phyloP scores from a whole-genome alignment of 2,888 invertebrate genomes.

The Escarpia spicata region DNA sequence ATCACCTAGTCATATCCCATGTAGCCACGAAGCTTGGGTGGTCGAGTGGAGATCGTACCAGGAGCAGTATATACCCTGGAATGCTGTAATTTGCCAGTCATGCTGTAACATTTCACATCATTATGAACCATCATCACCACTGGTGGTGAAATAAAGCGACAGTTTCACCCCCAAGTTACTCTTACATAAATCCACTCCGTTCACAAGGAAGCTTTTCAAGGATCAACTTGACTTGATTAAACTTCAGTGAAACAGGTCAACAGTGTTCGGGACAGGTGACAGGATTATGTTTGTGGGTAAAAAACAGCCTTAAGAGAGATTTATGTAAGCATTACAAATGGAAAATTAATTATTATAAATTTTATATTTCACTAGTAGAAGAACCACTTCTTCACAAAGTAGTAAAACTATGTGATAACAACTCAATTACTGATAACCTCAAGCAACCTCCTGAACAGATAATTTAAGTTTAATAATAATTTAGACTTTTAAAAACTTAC shows the following conservation, averaged over 20 bases:
- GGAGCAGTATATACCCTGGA: not conserved
- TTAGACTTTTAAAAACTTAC: not conserved
- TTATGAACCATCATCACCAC: not conserved
- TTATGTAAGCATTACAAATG: not conserved
- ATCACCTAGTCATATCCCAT: not conserved
- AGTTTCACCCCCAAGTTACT: slow-evolving; percentile 1
- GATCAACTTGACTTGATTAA: not conserved
- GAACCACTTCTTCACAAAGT: not conserved
- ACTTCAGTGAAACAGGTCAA: not conserved
- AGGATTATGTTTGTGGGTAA: not conserved
- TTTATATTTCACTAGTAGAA: not conserved
- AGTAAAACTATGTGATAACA: not conserved
- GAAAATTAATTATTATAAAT: not conserved
- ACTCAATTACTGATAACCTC: not conserved
- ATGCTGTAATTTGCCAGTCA: not conserved
- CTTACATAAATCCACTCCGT: not conserved
- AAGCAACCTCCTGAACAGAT: not conserved
- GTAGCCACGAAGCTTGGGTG: not conserved
- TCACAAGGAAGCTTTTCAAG: slow-evolving; percentile 10
- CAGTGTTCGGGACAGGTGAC: not conserved
- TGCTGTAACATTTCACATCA: not conserved
- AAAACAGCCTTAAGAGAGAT: not conserved
- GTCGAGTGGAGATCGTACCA: not conserved
- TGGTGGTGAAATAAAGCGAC: not conserved
- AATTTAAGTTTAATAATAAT: not conserved